These are phyloP conservation scores for Leptobrachium ailaonicum DNA, from an alignment of 2,113 vertebrate genomes.

Conservation along the genomic window DNA sequence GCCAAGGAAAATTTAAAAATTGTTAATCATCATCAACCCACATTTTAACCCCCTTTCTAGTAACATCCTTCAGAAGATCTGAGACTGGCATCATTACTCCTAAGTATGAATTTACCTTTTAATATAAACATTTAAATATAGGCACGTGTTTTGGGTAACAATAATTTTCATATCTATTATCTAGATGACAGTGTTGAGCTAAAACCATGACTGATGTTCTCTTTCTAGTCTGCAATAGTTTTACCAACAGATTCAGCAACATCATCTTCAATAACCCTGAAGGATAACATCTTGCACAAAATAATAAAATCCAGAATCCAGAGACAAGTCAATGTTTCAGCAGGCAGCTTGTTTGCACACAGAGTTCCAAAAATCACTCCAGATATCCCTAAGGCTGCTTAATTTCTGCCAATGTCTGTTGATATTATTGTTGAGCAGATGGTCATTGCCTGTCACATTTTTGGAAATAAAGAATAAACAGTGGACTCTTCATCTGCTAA, in stretches of 20 bases:
- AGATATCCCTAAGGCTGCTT: constrained; percentile 32
- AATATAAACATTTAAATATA: no score
- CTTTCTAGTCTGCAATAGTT: neutral
- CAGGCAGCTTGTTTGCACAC: constrained; percentile 1
- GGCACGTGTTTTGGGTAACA: no score
- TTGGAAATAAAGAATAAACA: constrained; percentile 29
- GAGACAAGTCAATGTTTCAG: constrained; percentile 29
- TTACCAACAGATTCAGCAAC: neutral
- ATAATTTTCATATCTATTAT: no score
- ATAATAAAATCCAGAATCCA: constrained; percentile 30
- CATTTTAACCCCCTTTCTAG: no score
- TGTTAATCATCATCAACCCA: no score
- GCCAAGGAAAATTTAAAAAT: no score
- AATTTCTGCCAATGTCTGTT: constrained; percentile 40
- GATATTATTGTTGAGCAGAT: constrained; percentile 43
- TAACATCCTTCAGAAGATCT: no score
- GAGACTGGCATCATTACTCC: no score
- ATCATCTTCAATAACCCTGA: constrained; percentile 4
- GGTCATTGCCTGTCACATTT: constrained; percentile 45
- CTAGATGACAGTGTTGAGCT: no score
- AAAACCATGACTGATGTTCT: no score
- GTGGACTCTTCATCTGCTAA: no score
- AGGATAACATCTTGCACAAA: constrained; percentile 20
- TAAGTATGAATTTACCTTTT: no score
- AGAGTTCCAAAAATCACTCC: constrained; percentile 27